Evolutionary conservation across 2,888 invertebrate species (phyloP).

Genomic region (Stenotaenia linearis): DNA sequence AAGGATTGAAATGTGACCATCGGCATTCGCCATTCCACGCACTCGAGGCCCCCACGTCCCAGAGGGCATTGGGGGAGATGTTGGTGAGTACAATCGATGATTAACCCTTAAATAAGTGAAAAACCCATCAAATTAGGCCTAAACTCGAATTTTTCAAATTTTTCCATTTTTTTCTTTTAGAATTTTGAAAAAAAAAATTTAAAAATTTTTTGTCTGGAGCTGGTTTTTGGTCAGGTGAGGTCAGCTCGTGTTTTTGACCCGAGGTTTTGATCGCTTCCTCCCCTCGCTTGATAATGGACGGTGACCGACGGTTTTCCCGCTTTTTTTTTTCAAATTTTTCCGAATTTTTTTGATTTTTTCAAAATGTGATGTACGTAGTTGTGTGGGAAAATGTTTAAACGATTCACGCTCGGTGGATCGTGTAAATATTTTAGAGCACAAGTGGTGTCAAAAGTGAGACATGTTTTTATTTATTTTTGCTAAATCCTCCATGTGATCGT

Average conservation of each 20-base stretch:
- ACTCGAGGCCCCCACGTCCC: background rate
- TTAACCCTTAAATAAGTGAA: background rate
- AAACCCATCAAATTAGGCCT: too few relatives aligned
- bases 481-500: background rate
- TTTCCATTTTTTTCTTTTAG: background rate
- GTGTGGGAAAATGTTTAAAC: background rate
- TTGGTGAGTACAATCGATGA: background rate
- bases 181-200: background rate
- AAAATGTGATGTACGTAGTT: too few relatives aligned
- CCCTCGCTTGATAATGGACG: background rate
- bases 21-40: background rate
- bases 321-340: background rate
- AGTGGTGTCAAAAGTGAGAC: background rate
- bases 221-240: background rate
- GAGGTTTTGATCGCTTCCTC: background rate
- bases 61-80: background rate
- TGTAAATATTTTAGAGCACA: background rate
- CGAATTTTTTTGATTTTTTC: background rate
- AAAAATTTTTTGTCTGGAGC: background rate
- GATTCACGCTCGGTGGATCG: background rate
- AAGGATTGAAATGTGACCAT: constrained; percentile 1
- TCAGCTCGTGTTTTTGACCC: background rate
- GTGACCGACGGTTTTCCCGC: too few relatives aligned
- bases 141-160: too few relatives aligned
- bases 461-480: background rate